A percentile compares a stretch with the other conserved stretches of the same genome.
phyloP scores from a whole-genome alignment of 2,797 vertebrate genomes.

The Anabacerthia variegaticeps region DNA sequence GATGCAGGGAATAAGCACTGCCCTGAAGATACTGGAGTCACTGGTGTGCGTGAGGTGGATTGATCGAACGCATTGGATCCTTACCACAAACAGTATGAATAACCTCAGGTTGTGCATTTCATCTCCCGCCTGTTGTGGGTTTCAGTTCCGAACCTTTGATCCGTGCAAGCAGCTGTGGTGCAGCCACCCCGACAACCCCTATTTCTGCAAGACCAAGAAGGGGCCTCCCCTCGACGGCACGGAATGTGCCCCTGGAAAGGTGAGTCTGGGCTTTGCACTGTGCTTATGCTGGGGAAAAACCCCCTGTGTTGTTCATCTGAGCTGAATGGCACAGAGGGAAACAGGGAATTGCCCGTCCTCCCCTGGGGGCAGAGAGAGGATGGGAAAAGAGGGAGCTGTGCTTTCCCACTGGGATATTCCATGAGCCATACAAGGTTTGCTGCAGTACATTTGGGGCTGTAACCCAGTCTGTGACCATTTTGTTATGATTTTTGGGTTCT shows the following conservation, averaged over 20 bases:
- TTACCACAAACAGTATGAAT: neutral
- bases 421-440: neutral
- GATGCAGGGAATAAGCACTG: neutral
- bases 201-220: conserved; percentile 99
- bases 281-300: neutral
- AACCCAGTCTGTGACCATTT: neutral
- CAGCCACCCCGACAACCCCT: conserved; percentile 97
- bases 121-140: neutral
- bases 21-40: neutral
- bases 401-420: neutral
- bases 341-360: neutral
- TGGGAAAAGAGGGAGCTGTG: neutral
- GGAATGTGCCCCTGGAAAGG: conserved; percentile 91
- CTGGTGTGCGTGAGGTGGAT: fast-evolving
- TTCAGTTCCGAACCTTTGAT: conserved; percentile 96
- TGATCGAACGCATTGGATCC: neutral
- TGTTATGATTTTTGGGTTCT: neutral
- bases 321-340: neutral
- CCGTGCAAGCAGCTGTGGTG: conserved; percentile 99
- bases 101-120: neutral
- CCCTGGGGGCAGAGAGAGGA: neutral
- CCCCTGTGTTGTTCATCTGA: fast-evolving
- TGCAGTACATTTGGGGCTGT: neutral
- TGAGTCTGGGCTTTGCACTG: conserved; percentile 53
- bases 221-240: conserved; percentile 95